Conservation (phyloP, 2,113 vertebrate species). For the Neoarius graeffei region DNA sequence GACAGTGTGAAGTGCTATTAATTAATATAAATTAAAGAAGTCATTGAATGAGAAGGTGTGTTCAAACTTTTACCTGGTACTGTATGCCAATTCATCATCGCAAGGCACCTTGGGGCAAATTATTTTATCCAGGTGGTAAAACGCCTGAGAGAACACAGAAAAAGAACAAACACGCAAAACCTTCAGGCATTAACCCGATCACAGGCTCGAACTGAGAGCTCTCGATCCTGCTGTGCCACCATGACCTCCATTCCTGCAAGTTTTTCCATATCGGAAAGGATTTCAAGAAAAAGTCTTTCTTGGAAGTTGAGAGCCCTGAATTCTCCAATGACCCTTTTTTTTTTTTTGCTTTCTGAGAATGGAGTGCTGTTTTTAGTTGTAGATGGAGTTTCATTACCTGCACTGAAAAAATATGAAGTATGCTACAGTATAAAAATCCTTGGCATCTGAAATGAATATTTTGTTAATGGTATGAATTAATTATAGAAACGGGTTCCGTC, state of each 20-base stretch:
- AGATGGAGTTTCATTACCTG: neutral
- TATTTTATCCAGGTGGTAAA: neutral
- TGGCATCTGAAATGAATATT: neutral
- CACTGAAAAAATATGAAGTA: neutral
- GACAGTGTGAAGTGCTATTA: too few relatives aligned
- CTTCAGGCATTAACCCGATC: neutral
- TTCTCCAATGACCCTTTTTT: neutral
- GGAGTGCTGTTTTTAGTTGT: neutral
- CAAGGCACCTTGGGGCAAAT: too few relatives aligned
- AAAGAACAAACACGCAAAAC: neutral
- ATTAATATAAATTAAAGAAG: too few relatives aligned
- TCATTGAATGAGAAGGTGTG: too few relatives aligned
- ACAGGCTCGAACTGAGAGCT: neutral
- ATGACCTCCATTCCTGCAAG: neutral
- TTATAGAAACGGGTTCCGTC: neutral
- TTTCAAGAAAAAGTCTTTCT: neutral
- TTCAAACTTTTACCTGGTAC: too few relatives aligned
- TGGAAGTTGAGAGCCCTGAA: neutral
- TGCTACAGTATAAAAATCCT: neutral
- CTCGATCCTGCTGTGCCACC: neutral
- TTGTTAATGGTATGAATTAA: neutral
- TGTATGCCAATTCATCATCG: neutral
- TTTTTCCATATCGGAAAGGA: neutral
- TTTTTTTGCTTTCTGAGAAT: neutral
- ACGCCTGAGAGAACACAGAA: too few relatives aligned